These are phyloP conservation scores for Xiphophorus maculatus DNA, from an alignment of 2,113 vertebrate genomes.

Conservation along the genomic window DNA sequence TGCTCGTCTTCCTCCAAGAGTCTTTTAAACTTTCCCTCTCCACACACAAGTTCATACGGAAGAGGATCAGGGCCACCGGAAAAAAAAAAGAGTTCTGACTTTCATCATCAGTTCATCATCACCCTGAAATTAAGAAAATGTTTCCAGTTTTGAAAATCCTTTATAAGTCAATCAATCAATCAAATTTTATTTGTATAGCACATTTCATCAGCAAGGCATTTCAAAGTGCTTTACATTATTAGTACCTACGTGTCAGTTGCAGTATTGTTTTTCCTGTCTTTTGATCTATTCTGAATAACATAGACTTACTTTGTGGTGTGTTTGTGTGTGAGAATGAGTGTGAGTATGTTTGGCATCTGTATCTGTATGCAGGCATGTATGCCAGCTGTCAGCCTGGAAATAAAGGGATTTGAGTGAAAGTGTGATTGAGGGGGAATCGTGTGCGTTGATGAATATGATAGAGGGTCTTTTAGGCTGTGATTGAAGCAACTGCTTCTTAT, in stretches of 20 bases:
- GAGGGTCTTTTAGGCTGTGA: slow-evolving; percentile 38
- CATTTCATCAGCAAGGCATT: no score
- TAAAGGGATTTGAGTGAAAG: slow-evolving; percentile 32
- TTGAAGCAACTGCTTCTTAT: slow-evolving; percentile 36
- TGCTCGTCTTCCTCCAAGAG: slow-evolving; percentile 27
- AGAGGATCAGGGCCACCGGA: no score
- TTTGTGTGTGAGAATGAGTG: background rate
- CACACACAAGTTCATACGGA: slow-evolving; percentile 5
- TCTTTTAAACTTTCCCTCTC: slow-evolving; percentile 16
- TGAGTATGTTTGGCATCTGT: slow-evolving; percentile 13
- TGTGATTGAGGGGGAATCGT: slow-evolving; percentile 16
- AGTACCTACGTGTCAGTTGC: background rate
- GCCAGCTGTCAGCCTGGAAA: slow-evolving; percentile 22
- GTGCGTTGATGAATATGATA: slow-evolving; percentile 44
- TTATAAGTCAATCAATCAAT: background rate
- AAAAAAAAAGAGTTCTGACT: no score
- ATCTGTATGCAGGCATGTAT: slow-evolving; percentile 21
- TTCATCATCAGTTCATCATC: background rate
- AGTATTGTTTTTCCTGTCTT: background rate
- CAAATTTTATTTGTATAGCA: no score
- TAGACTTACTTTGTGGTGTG: background rate
- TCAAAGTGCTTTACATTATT: no score
- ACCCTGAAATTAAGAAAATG: slow-evolving; percentile 13
- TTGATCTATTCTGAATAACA: background rate
- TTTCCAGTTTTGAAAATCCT: slow-evolving; percentile 9